Evolutionary conservation across 2,888 invertebrate genomes (phyloP), one percentile per base, ranked within the genome.

Genomic region (Heliconius sara): DNA sequence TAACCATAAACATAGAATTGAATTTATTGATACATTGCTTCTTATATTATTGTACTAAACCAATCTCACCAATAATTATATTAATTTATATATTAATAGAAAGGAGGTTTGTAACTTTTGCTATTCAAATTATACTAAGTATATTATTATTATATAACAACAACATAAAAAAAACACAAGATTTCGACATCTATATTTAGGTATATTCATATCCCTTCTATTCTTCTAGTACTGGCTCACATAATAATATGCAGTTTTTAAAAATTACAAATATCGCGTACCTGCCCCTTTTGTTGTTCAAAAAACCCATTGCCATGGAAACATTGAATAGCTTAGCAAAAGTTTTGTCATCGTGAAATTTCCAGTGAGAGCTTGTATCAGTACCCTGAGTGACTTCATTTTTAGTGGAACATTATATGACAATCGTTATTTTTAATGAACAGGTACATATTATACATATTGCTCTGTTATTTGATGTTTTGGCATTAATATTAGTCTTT

Each of bases 261-360:
- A 60, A 27, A 47, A 43, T 60, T n/a, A 43, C 63, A 63, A 43
- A 60, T 47, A 68, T 52, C 39, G 63, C 73, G 57, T 70, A 43
- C 13, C 43, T 1, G 25, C 63, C 83, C 83, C 85, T 82, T 87
- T 85, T 93, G 93, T 93, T 93, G 92, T 90, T 87, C 81, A 87
- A 89, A 90, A 52, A 85, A 81, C 80, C 63, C 84, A 92, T 94
- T 87, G 81, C 92, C 87, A 92, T 93, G 83, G 92, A 85, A 92
- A 94, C 91, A 94, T 94, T 93, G 94, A 95, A 94, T 93, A 92
- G 87, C 91, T 90, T 87, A 78, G 82, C 71, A 57, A 83, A 65
- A 80, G 86, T 80, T 83, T 84, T 83, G 81, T 34, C 68, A 65
- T 66, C 34, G 52, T 27, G 60, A 71, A 63, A 19, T 57, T 52